Percentiles rank a stretch among this genome's conserved stretches.
These are phyloP conservation scores for Leptinotarsa lineolata DNA, from an alignment of 1,140 invertebrate genomes.

Conservation along the genomic window DNA sequence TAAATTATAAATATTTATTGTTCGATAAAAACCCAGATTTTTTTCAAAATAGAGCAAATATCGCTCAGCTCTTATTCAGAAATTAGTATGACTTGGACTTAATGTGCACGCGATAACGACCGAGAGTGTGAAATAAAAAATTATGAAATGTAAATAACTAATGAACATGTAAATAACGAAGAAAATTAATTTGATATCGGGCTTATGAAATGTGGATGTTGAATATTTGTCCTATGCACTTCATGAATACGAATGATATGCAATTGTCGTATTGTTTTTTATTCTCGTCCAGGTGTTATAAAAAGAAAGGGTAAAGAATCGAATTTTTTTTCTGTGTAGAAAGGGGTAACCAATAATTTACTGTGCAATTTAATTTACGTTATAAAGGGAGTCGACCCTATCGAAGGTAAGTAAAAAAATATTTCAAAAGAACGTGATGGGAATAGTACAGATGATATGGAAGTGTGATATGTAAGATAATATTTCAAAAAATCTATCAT, in stretches of 20 bases:
- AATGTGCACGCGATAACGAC: slow-evolving; percentile 6
- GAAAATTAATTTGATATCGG: slow-evolving; percentile 13
- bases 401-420: background rate
- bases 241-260: background rate
- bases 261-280: slow-evolving; percentile 2
- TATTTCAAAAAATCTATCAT: too few species aligned
- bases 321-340: background rate
- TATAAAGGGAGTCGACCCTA: slow-evolving; percentile 6
- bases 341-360: slow-evolving; percentile 16
- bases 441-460: background rate
- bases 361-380: slow-evolving; percentile 13
- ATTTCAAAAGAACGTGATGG: background rate
- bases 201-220: slow-evolving; percentile 8
- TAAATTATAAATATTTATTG: slow-evolving; percentile 24
- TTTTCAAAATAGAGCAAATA: slow-evolving; percentile 21
- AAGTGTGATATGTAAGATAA: too few species aligned
- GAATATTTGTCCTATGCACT: slow-evolving; percentile 20
- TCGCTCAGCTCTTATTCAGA: slow-evolving; percentile 10
- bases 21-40: slow-evolving; percentile 20
- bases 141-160: slow-evolving; percentile 20
- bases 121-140: slow-evolving; percentile 13
- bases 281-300: slow-evolving; percentile 20
- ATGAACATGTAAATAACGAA: slow-evolving; percentile 1
- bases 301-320: slow-evolving; percentile 10
- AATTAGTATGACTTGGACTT: slow-evolving; percentile 23